These are phyloP conservation scores for Miltochrista miniata DNA, from an alignment of 2,888 invertebrate species.

Conservation along the genomic window DNA sequence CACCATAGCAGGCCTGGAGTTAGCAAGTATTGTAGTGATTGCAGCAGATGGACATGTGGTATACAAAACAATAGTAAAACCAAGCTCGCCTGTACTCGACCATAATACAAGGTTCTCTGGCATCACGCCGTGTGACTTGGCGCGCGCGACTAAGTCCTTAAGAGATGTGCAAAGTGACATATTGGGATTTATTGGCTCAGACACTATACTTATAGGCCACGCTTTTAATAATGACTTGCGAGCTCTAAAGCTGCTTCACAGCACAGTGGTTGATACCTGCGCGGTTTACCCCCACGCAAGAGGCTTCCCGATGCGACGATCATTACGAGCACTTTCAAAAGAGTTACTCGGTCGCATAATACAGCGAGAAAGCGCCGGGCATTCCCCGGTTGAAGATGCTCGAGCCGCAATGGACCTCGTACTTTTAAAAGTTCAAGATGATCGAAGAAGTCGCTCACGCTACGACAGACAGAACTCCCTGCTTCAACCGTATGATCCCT, in stretches of 20 bases:
- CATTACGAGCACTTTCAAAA: slow-evolving; percentile 90
- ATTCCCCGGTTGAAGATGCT: slow-evolving; percentile 97
- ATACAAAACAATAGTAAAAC: not conserved
- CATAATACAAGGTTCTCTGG: slow-evolving; percentile 98
- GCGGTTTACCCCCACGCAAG: slow-evolving; percentile 92
- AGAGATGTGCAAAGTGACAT: slow-evolving; percentile 93
- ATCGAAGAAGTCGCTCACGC: slow-evolving; percentile 47
- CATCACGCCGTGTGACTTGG: slow-evolving; percentile 85
- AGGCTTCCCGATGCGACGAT: slow-evolving; percentile 92
- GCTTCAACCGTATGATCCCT: slow-evolving; percentile 73
- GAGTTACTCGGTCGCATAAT: slow-evolving; percentile 91
- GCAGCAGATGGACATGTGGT: not conserved
- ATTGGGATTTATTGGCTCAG: slow-evolving; percentile 89
- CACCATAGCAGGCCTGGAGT: slow-evolving; percentile 92
- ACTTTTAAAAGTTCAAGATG: not conserved
- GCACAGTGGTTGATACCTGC: slow-evolving; percentile 94
- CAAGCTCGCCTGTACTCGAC: slow-evolving; percentile 73
- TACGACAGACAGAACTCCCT: slow-evolving; percentile 53
- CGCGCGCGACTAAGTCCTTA: slow-evolving; percentile 86
- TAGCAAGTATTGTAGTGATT: slow-evolving; percentile 88
- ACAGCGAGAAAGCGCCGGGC: slow-evolving; percentile 88
- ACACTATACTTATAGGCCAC: slow-evolving; percentile 97
- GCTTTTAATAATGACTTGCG: slow-evolving; percentile 96
- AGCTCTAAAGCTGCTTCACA: slow-evolving; percentile 92
- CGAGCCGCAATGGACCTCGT: slow-evolving; percentile 89